Conservation (phyloP, 1,140 invertebrate genomes). For the Elymnias hypermnestra region DNA sequence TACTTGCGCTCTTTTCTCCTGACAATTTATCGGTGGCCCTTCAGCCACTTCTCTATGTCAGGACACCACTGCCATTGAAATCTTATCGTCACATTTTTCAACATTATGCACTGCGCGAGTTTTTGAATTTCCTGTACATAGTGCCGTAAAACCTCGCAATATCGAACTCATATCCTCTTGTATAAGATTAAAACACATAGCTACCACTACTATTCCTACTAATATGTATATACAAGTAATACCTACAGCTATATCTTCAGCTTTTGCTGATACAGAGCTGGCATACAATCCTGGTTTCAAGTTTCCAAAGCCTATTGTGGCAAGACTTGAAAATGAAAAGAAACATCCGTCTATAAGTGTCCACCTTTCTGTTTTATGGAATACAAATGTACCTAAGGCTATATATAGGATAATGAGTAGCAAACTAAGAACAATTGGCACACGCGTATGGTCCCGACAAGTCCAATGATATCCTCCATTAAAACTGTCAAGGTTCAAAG, state of each 20-base stretch:
- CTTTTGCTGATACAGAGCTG: slow-evolving; percentile 79
- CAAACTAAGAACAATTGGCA: slow-evolving; percentile 93
- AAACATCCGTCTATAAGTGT: slow-evolving; percentile 93
- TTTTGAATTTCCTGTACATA: slow-evolving; percentile 53
- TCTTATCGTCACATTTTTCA: slow-evolving; percentile 76
- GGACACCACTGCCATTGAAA: slow-evolving; percentile 79
- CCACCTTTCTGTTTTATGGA: slow-evolving; percentile 94
- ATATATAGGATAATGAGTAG: slow-evolving; percentile 93
- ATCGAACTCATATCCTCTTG: slow-evolving; percentile 91
- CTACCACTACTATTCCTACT: slow-evolving; percentile 95
- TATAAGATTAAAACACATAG: slow-evolving; percentile 97
- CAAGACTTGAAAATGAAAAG: slow-evolving; percentile 95
- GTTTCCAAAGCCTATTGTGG: slow-evolving; percentile 93
- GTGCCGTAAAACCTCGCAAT: slow-evolving; percentile 75
- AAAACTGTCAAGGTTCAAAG: slow-evolving; percentile 55
- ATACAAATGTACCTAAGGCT: slow-evolving; percentile 92
- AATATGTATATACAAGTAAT: slow-evolving; percentile 92
- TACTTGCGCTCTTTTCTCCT: slow-evolving; percentile 66
- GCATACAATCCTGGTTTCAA: slow-evolving; percentile 85
- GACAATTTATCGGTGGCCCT: slow-evolving; percentile 55
- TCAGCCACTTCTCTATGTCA: slow-evolving; percentile 78
- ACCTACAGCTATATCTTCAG: slow-evolving; percentile 87
- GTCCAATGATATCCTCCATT: slow-evolving; percentile 65
- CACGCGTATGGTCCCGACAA: slow-evolving; percentile 78
- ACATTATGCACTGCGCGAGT: slow-evolving; percentile 60